A percentile compares a stretch with the other conserved stretches of the same genome.
Conservation (phyloP, 53 echinoderm and acorn worm genomes). For the Paracentrotus lividus region DNA sequence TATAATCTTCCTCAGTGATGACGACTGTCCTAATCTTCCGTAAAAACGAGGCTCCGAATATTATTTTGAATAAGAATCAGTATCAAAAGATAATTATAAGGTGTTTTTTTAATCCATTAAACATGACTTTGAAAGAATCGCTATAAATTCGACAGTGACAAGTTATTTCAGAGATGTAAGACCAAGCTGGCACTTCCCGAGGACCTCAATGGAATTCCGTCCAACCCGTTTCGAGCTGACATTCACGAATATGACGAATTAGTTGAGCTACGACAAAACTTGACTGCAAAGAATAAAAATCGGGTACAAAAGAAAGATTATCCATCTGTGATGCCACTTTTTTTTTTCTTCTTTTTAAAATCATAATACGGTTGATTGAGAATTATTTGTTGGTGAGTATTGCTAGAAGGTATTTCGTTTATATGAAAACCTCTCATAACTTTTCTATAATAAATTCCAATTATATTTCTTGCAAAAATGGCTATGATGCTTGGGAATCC, state of each 20-base stretch:
- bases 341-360: neutral
- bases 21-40: too few species aligned
- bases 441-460: neutral
- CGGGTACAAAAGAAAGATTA: neutral
- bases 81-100: too few species aligned
- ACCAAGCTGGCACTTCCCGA: neutral
- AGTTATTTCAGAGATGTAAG: too few species aligned
- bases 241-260: neutral
- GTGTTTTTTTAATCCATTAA: too few species aligned
- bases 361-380: neutral
- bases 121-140: too few species aligned
- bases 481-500: neutral
- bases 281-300: neutral
- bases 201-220: neutral
- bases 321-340: neutral
- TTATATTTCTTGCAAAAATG: neutral
- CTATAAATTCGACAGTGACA: too few species aligned
- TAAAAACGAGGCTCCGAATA: too few species aligned
- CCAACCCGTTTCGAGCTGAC: neutral
- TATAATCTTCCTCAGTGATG: too few species aligned
- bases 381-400: neutral
- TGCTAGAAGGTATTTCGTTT: neutral
- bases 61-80: too few species aligned
- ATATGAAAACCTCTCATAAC: neutral
- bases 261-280: neutral